These are phyloP conservation scores for Yponomeuta malinellus DNA, from an alignment of 2,888 invertebrate genomes.

Conservation along the genomic window DNA sequence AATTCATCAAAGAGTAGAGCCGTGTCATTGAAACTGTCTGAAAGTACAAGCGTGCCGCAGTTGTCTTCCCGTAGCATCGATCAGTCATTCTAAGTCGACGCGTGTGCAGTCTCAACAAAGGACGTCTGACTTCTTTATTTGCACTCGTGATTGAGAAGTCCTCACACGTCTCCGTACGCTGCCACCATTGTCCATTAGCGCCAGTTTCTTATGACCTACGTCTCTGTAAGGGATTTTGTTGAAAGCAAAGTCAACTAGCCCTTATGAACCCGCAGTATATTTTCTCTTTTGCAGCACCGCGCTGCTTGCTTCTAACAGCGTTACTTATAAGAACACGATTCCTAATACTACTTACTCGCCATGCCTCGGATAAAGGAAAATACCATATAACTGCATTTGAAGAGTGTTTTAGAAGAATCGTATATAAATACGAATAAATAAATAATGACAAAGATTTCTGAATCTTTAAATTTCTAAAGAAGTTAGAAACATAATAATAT, in stretches of 20 bases:
- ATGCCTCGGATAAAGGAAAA: no score
- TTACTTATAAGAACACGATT: no score
- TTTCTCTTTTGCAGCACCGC: no score
- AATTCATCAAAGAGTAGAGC: background rate
- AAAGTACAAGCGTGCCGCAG: background rate
- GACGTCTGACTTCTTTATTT: constrained; percentile 25
- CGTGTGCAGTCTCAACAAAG: background rate
- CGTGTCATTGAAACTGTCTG: background rate
- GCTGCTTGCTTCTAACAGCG: no score
- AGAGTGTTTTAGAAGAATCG: no score
- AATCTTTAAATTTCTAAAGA: no score
- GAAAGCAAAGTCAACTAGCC: background rate
- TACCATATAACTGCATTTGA: no score
- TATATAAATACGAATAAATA: no score
- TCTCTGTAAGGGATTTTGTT: background rate
- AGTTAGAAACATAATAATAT: no score
- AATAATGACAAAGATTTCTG: no score
- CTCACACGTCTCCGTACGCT: constrained; percentile 45
- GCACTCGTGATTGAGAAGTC: constrained; percentile 45
- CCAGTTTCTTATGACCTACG: constrained; percentile 8
- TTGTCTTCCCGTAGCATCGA: constrained; percentile 5
- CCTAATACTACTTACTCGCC: no score
- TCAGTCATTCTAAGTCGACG: constrained; percentile 6
- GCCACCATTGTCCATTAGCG: constrained; percentile 26
- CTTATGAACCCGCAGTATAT: no score